Evolutionary conservation across 1,140 invertebrate genomes (phyloP).

Genomic region (Caenorhabditis inopinata): DNA sequence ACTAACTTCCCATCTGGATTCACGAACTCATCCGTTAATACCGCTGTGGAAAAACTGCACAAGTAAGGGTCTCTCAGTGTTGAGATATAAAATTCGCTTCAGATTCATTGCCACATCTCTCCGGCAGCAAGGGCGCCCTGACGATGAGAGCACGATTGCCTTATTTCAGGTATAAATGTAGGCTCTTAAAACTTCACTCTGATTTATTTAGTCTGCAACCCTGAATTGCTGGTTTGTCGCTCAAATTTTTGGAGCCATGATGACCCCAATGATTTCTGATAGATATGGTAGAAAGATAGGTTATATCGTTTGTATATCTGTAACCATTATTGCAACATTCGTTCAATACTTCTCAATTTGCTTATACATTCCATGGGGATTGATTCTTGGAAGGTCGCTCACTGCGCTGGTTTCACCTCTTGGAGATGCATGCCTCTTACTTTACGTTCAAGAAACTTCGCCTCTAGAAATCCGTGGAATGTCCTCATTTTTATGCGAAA

Average conservation of each 20-base stretch:
- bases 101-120: slow-evolving; percentile 53
- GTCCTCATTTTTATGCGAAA: slow-evolving; percentile 56
- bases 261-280: slow-evolving; percentile 55
- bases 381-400: slow-evolving; percentile 53
- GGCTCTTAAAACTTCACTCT: neutral
- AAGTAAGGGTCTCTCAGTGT: neutral
- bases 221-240: slow-evolving; percentile 58
- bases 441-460: slow-evolving; percentile 55
- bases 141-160: slow-evolving; percentile 41
- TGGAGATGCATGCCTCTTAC: slow-evolving; percentile 52
- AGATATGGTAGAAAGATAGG: slow-evolving; percentile 55
- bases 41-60: slow-evolving; percentile 54
- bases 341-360: slow-evolving; percentile 53
- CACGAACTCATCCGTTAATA: slow-evolving; percentile 59
- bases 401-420: slow-evolving; percentile 56
- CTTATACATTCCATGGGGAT: slow-evolving; percentile 50
- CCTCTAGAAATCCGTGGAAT: slow-evolving; percentile 50
- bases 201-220: slow-evolving; percentile 43
- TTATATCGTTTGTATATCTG: slow-evolving; percentile 48
- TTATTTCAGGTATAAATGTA: slow-evolving; percentile 33
- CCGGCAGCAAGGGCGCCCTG: slow-evolving; percentile 31
- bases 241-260: slow-evolving; percentile 54
- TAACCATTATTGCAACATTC: slow-evolving; percentile 55
- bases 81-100: neutral
- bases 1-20: slow-evolving; percentile 60